phyloP scores from a whole-genome alignment of 2,113 vertebrate species.

The Kryptolebias marmoratus region DNA sequence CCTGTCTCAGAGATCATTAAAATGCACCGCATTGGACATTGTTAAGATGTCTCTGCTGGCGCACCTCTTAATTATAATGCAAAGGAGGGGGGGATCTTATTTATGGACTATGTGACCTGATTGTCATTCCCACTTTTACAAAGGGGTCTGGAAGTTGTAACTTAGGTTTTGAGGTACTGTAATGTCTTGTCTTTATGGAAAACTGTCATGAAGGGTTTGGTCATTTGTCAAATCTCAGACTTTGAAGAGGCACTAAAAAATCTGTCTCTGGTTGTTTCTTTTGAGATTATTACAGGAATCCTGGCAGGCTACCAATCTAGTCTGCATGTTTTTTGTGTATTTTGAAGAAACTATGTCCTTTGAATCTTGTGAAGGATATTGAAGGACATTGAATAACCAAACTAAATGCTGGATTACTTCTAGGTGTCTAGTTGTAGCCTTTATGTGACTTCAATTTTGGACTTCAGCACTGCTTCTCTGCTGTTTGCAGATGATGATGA shows the following conservation, averaged over 20 bases:
- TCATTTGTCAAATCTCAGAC: background rate
- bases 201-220: background rate
- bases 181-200: background rate
- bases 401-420: background rate
- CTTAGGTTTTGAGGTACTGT: background rate
- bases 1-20: background rate
- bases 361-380: background rate
- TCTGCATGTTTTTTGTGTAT: background rate
- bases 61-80: background rate
- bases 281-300: background rate
- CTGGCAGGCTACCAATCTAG: background rate
- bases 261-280: background rate
- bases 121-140: no score
- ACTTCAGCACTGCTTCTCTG: background rate
- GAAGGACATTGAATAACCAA: background rate
- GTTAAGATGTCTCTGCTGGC: background rate
- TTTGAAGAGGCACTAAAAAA: background rate
- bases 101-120: background rate
- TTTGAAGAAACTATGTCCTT: background rate
- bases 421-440: background rate
- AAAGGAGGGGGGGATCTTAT: background rate
- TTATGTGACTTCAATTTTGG: background rate
- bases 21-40: slow-evolving; percentile 1
- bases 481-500: background rate
- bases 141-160: no score